These are phyloP conservation scores for Lordiphosa fenestrarum DNA, from an alignment of 2,888 invertebrate genomes.

Conservation along the genomic window DNA sequence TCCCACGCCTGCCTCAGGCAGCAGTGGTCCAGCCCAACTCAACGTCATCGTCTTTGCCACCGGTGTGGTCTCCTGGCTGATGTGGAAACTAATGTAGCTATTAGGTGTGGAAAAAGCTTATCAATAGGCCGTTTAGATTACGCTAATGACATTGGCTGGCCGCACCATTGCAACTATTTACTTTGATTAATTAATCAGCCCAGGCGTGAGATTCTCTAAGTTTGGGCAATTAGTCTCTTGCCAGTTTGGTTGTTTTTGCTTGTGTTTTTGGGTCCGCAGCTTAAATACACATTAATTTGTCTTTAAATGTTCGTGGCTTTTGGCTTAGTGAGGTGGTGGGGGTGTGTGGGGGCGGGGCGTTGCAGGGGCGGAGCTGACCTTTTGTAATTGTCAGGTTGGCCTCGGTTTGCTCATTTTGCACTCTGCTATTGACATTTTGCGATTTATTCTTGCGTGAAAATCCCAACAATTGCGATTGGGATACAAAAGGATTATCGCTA, in stretches of 20 bases:
- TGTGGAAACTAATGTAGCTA: slow-evolving; percentile 66
- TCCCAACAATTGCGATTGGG: slow-evolving; percentile 41
- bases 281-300: slow-evolving; percentile 73
- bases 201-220: slow-evolving; percentile 66
- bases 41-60: slow-evolving; percentile 13
- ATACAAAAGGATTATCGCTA: slow-evolving; percentile 71
- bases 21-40: not conserved
- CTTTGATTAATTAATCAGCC: slow-evolving; percentile 77
- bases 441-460: slow-evolving; percentile 72
- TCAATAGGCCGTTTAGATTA: slow-evolving; percentile 75
- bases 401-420: slow-evolving; percentile 2
- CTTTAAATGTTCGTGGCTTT: slow-evolving; percentile 56
- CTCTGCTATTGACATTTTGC: slow-evolving; percentile 76
- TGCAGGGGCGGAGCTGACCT: slow-evolving; percentile 33
- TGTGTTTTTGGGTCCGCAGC: slow-evolving; percentile 35
- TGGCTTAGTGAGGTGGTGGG: slow-evolving; percentile 1
- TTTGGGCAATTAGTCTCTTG: slow-evolving; percentile 70
- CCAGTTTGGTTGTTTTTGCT: slow-evolving; percentile 17
- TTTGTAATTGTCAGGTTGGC: slow-evolving; percentile 56
- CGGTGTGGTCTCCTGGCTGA: slow-evolving; percentile 28
- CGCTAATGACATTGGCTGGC: slow-evolving; percentile 57
- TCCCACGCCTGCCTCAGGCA: slow-evolving; percentile 36
- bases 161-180: slow-evolving; percentile 52
- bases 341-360: slow-evolving; percentile 5
- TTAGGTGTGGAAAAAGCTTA: slow-evolving; percentile 72